Base-by-base conservation (phyloP, 2,797 vertebrate species). In the Myotis daubentonii region DNA sequence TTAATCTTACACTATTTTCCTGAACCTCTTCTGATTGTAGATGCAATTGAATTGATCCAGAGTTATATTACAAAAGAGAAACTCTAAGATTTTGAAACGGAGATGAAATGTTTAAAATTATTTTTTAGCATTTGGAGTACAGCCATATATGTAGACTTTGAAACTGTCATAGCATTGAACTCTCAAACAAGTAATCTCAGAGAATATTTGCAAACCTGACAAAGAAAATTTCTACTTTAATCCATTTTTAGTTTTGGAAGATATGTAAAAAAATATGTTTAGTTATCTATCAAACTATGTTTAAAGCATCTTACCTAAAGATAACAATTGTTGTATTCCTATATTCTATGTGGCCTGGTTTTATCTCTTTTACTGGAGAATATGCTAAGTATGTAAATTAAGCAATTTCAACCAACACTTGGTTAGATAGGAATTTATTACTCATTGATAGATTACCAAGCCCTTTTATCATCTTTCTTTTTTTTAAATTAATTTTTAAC, bases 121-220 rank as follows among this genome's bases (percentile, higher is more conserved):
- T 44, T 92, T 96, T 97, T 78, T 79, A 93, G 74, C 66, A 82
- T 89, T 91, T 94, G 84, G 87, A 93, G 19, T 53, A 75, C 4
- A 94, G 51, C 41, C 55, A 51, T 33, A 70, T 44, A 60, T 30
- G 65, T 49, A 93, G 76, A 86, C 22, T 70, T 82, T 66, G 80
- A 94, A 91, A 68, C 16, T 71, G 57, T 33, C 75, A 66, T 19
- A 76, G n/a, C 57, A 57, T 15, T 86, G 66, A 94, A 76, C 72
- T 72, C 44, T 85, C 65, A 92, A 92, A 70, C 33, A 76, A 83
- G 44, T 49, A 62, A 93, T 94, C 41, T 85, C 82, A 86, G 28
- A 76, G 15, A 19, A 36, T 80, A 83, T 91, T 84, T 91, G 41
- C 47, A 95, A 91, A 90, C 17, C 13, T 80, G 55, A 44, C 78